Base-by-base conservation (phyloP, 2,113 vertebrate species). In the Dascyllus trimaculatus region DNA sequence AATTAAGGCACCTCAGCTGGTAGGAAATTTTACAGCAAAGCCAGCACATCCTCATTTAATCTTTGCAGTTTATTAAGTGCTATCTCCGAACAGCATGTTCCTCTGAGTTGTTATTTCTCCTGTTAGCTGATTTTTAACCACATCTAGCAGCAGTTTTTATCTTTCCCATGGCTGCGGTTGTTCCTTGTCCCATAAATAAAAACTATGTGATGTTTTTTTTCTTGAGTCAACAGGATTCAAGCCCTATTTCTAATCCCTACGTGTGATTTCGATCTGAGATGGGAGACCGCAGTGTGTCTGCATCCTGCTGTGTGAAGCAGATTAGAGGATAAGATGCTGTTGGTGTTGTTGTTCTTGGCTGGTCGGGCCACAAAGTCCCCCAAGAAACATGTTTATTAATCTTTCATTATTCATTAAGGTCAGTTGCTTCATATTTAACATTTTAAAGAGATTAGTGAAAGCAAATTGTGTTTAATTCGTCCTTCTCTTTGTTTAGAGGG, bases 361-460 rank as follows among this genome's bases (percentile, higher is more conserved):
- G 2, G 19, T 18, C 63, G 21, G 17, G 38, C 1, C 21, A 19
- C 54, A 18, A 17, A 66, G 64, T 71, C 63, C 79, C n/a, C 53
- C 40, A 54, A 68, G 56, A 65, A 71, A 75, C 24, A 7, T 62
- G 43, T 68, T 86, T 70, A 86, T 89, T 85, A 83, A 80, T 80
- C 72, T 83, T 81, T 78, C 59, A 85, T 87, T 74, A 71, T 82
- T 84, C 56, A 82, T 84, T 61, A 65, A 56, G 64, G 51, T 85
- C 64, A 78, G 26, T 49, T 1, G 22, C 63, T 77, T 87, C 76
- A 85, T 80, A 66, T 69, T 82, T 75, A 66, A 82, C 75, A 73
- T 82, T 83, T 70, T 68, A 73, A 74, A 63, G 11, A 65, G 70
- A 85, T 83, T 74, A 71, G 45, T 75, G 56, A 70, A 90, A 84